Conservation (phyloP, 2,797 vertebrate species). For the Pangasius larnaudii region DNA sequence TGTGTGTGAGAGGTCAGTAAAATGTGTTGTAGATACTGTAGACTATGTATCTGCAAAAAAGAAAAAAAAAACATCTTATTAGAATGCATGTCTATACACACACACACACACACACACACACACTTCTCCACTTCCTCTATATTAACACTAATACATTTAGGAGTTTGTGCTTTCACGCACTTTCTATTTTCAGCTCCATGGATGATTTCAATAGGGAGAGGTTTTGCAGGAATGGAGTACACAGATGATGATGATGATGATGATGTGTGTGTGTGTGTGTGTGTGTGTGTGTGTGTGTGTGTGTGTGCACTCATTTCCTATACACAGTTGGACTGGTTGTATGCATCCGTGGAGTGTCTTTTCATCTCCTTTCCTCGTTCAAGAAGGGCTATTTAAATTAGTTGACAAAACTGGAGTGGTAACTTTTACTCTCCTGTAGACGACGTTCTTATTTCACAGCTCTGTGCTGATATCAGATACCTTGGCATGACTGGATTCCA, state of each 20-base stretch:
- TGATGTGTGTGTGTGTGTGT: background rate
- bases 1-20: background rate
- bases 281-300: conserved; percentile 11
- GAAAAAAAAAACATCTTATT: background rate
- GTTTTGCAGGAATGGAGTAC: background rate
- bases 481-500: background rate
- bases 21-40: background rate
- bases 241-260: background rate
- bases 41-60: background rate
- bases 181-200: conserved; percentile 13
- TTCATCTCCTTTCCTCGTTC: background rate
- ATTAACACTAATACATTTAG: background rate
- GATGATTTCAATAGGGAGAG: background rate
- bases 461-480: background rate
- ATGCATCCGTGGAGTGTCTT: background rate
- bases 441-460: background rate
- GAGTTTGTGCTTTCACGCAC: background rate
- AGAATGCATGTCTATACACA: background rate
- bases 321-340: background rate
- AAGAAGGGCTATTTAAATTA: background rate
- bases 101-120: background rate
- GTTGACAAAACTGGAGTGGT: background rate
- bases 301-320: background rate
- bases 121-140: background rate
- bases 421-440: background rate